phyloP scores from a whole-genome alignment of 1,140 invertebrate species.

The Drosophila paulistorum region DNA sequence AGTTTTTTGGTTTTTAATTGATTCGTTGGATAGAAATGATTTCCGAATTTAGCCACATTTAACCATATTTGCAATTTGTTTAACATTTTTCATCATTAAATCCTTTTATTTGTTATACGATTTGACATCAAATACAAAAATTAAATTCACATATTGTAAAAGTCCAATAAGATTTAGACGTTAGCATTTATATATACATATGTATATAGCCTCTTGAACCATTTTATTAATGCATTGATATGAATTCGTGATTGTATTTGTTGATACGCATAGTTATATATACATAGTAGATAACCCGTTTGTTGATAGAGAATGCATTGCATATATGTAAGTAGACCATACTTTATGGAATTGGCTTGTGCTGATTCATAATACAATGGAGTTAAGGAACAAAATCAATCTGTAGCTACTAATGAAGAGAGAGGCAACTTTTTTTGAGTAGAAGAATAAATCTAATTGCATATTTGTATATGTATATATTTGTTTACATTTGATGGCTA shows the following conservation, averaged over 20 bases:
- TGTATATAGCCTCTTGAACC: not conserved
- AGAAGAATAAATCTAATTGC: constrained; percentile 8
- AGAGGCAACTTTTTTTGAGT: constrained; percentile 19
- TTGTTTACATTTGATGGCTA: not conserved
- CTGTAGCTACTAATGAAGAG: not conserved
- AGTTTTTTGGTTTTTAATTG: no score
- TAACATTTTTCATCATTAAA: no score
- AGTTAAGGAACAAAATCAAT: not conserved
- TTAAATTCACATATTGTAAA: not conserved
- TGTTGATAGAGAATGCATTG: not conserved
- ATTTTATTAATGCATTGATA: not conserved
- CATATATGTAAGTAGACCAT: not conserved
- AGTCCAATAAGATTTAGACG: not conserved
- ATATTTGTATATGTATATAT: not conserved
- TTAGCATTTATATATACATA: not conserved
- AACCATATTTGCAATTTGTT: no score
- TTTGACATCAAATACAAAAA: not conserved
- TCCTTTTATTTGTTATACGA: no score
- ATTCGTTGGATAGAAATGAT: no score
- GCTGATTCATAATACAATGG: not conserved
- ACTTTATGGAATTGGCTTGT: not conserved
- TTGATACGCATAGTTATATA: not conserved
- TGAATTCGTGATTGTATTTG: not conserved
- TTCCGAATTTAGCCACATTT: no score
- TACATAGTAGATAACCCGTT: not conserved